Evolutionary conservation across 2,113 vertebrate genomes (phyloP), one percentile per base, ranked within the genome.

Genomic region (Tragelaphus scriptus): DNA sequence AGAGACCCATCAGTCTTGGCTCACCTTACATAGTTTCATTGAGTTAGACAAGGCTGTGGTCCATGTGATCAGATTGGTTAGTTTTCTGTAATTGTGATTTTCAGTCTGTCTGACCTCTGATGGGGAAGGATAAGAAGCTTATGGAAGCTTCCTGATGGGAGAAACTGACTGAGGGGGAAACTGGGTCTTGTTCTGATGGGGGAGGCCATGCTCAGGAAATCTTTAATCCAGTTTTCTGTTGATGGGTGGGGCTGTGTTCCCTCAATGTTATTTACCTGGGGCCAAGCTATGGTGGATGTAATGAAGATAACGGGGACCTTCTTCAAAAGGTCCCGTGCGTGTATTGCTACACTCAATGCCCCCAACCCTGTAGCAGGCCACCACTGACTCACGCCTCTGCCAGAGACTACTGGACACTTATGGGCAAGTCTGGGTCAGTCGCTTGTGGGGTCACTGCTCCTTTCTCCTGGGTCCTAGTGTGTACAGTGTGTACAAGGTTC

Each of bases 381-480:
- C n/a, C 2, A 1, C 65, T 0, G 1, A 71, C 65, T 19, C 19
- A 21, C 3, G 65, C 65, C n/a, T 71, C 65, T 3, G 4, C n/a
- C 19, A 71, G n/a, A 71, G 65, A 71, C 9, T 71, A 21, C 65
- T 36, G n/a, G 32, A 36, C n/a, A 36, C n/a, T 36, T 36, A 21
- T 0, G 2, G n/a, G 65, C 65, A 23, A 71, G 65, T 71, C n/a
- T 36, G 65, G 2, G 19, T 71, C 19, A 23, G 19, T 71, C 65
- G 36, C n/a, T 71, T 11, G 2, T 71, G 17, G 65, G 65, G 19
- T 36, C n/a, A 71, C 9, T 71, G 65, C 19, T 36, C n/a, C 65
- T 71, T 71, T 36, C 19, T 71, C n/a, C n/a, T 71, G n/a, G n/a
- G 19, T 36, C n/a, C 19, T 71, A 23, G 9, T 71, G 65, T 71